Conservation (phyloP, 2,888 invertebrate genomes). For the Papilio gigon region DNA sequence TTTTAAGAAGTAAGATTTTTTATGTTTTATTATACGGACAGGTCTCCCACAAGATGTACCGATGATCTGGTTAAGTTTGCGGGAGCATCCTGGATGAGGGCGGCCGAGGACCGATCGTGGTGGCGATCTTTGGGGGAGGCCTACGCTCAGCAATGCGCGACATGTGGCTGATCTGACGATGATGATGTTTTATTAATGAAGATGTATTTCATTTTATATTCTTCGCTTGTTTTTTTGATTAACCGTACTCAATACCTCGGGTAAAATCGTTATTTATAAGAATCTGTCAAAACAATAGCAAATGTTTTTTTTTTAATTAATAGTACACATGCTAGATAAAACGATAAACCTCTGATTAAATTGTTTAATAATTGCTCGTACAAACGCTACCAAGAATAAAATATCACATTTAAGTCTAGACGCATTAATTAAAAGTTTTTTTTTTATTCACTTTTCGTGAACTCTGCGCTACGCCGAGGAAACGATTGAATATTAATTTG, state of each 20-base stretch:
- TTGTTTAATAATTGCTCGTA: constrained; percentile 25
- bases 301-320: constrained; percentile 8
- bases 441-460: constrained; percentile 5
- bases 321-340: constrained; percentile 26
- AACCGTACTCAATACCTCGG: neutral
- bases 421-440: constrained; percentile 31
- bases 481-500: neutral
- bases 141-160: too few relatives aligned
- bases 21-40: too few relatives aligned
- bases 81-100: too few relatives aligned
- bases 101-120: too few relatives aligned
- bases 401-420: constrained; percentile 34
- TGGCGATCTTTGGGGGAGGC: too few relatives aligned
- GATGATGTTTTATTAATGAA: neutral
- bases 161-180: too few relatives aligned
- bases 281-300: constrained; percentile 5
- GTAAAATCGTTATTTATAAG: neutral
- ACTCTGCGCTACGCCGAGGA: neutral
- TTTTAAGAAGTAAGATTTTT: too few relatives aligned
- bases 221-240: neutral
- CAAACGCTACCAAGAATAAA: constrained; percentile 14
- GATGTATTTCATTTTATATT: neutral
- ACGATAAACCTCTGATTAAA: constrained; percentile 29
- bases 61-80: too few relatives aligned
- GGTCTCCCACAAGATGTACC: too few relatives aligned